These are phyloP conservation scores for Athene noctua DNA, from an alignment of 2,113 vertebrate genomes.

Conservation along the genomic window DNA sequence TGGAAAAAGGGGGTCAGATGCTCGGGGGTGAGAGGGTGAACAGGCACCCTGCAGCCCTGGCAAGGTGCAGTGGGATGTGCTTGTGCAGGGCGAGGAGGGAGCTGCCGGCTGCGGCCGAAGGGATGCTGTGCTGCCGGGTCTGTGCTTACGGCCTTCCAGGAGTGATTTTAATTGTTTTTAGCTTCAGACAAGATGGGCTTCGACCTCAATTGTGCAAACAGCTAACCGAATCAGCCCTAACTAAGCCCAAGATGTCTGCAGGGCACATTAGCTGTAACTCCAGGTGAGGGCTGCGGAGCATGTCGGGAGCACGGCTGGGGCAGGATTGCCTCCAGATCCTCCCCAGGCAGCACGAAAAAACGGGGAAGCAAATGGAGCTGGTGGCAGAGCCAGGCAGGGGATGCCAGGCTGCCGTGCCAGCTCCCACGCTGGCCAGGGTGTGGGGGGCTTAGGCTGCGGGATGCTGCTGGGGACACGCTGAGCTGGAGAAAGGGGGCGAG, in stretches of 20 bases:
- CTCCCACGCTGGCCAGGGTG: background rate
- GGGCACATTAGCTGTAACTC: background rate
- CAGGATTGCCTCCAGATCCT: background rate
- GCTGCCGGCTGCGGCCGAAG: background rate
- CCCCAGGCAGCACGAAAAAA: background rate
- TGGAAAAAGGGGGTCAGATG: background rate
- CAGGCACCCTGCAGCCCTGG: background rate
- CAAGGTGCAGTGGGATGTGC: background rate
- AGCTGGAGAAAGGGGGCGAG: background rate
- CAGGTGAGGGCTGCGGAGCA: background rate
- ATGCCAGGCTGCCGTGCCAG: background rate
- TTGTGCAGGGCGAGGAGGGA: background rate
- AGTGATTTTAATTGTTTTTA: background rate
- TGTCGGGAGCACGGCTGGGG: background rate
- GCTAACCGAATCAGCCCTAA: background rate
- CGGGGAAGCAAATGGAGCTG: background rate
- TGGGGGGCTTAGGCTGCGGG: background rate
- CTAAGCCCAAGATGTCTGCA: background rate
- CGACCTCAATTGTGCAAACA: background rate
- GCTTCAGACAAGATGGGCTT: background rate
- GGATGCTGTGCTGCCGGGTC: background rate
- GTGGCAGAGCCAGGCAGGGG: background rate
- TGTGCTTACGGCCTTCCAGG: background rate
- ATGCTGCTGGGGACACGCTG: background rate
- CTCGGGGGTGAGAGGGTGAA: accelerated